Evolutionary conservation across 1,140 invertebrate genomes (phyloP), one percentile per base, ranked within the genome.

Genomic region (Tetragnatha versicolor): DNA sequence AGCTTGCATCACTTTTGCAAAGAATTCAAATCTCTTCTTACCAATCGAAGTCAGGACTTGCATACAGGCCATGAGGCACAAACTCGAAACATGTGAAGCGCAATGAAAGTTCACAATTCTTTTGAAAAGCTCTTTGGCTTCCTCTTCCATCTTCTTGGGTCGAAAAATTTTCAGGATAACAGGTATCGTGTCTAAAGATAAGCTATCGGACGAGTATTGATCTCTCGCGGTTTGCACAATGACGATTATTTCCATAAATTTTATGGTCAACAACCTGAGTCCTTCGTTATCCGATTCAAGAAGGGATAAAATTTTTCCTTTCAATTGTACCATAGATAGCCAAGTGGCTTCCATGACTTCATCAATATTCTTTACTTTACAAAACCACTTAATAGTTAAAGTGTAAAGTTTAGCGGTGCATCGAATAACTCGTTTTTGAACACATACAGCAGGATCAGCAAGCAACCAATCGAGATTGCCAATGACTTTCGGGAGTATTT

Each of bases 261-360:
- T 99, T 0, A 99, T 93, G 14, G 94, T 92, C 87, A 96, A 93
- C 9, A 96, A 98, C 79, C 95, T 88, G 70, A 98, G 81, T 7
- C 97, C 98, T 88, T 99, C 97, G 88, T 99, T 98, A 82, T 98
- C 95, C 83, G 93, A 96, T 84, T 99, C 97, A 81, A 99, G 92
- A 89, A 97, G 91, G 81, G 93, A 92, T 69, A 96, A 89, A 79
- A 99, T 93, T 83, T 92, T 88, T 33, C 84, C 83, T 88, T 99
- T 99, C 10, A 99, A 90, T 20, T 91, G 87, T 63, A 89, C 90
- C 42, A 98, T 88, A 70, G 93, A 90, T 45, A 90, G 90, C 95
- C 96, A 98, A 1, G 95, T 92, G 73, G 89, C 89, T 84, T 95
- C 91, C 89, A 95, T 94, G 60, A 94, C 91, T 37, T 92, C 89